These are phyloP conservation scores for Pristionchus fissidentatus DNA, from an alignment of 2,888 invertebrate genomes.

Conservation along the genomic window DNA sequence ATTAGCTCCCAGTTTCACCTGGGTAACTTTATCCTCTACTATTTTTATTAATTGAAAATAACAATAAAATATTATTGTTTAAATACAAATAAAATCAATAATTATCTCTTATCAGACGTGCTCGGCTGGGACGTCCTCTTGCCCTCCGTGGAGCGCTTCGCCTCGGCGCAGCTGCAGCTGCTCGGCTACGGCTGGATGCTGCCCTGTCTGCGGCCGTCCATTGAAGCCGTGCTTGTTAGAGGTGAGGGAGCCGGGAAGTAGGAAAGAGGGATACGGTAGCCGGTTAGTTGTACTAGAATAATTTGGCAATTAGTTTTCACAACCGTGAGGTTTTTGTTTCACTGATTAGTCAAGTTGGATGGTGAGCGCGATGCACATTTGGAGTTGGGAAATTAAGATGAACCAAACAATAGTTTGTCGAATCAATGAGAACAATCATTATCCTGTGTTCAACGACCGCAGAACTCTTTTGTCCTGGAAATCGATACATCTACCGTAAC, in stretches of 20 bases:
- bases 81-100: background rate
- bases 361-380: too few species aligned
- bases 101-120: slow-evolving; percentile 48
- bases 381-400: background rate
- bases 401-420: background rate
- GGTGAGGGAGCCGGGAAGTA: background rate
- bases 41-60: background rate
- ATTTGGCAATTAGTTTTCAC: background rate
- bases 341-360: too few species aligned
- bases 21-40: too few species aligned
- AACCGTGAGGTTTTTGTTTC: too few species aligned
- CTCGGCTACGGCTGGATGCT: slow-evolving; percentile 5
- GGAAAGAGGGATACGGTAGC: background rate
- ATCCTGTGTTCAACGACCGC: too few species aligned
- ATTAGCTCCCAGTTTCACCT: too few species aligned
- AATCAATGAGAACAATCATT: too few species aligned
- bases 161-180: slow-evolving; percentile 26
- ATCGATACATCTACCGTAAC: background rate
- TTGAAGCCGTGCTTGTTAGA: slow-evolving; percentile 11
- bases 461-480: too few species aligned
- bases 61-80: background rate
- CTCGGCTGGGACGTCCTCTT: slow-evolving; percentile 62
- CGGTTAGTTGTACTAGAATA: too few species aligned
- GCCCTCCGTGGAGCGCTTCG: slow-evolving; percentile 61
- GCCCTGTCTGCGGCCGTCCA: slow-evolving; percentile 8